Percentiles rank a stretch among this genome's conserved stretches.
Conservation (phyloP, 2,888 invertebrate species). For the Epistrophe eligans region DNA sequence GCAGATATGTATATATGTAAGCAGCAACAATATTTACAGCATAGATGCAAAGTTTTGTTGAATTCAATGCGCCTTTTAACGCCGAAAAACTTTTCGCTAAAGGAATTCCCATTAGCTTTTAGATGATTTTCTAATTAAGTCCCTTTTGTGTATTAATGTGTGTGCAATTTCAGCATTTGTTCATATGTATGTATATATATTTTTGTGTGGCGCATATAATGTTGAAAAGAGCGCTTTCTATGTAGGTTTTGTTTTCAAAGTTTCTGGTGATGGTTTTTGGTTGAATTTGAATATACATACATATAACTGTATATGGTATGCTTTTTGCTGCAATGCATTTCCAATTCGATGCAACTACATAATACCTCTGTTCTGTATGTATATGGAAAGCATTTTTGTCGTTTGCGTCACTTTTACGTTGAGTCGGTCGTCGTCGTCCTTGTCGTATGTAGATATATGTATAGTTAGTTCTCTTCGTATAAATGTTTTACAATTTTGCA, state of each 20-base stretch:
- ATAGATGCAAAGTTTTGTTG: constrained; percentile 4
- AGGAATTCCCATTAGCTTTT: constrained; percentile 72
- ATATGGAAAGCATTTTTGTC: constrained; percentile 9
- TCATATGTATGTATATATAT: background rate
- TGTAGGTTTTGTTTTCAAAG: constrained; percentile 28
- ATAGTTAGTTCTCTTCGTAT: constrained; percentile 25
- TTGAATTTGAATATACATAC: background rate
- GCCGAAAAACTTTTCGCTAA: constrained; percentile 41
- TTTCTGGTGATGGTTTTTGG: constrained; percentile 4
- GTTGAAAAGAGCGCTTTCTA: background rate
- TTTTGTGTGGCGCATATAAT: background rate
- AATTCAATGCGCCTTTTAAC: constrained; percentile 46
- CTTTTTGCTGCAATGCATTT: constrained; percentile 34
- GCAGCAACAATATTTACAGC: background rate
- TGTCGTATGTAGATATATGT: background rate
- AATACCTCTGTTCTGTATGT: background rate
- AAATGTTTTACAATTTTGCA: constrained; percentile 55
- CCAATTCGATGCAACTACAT: constrained; percentile 8
- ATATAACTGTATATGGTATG: background rate
- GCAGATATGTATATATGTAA: background rate
- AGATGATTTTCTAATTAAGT: constrained; percentile 74
- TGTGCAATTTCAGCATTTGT: background rate
- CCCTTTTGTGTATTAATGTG: constrained; percentile 56
- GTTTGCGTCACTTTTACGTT: background rate
- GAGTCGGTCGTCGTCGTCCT: background rate